Evolutionary conservation across 23 tunicate species (phyloP).

Genomic region (Trididemnum clinides): DNA sequence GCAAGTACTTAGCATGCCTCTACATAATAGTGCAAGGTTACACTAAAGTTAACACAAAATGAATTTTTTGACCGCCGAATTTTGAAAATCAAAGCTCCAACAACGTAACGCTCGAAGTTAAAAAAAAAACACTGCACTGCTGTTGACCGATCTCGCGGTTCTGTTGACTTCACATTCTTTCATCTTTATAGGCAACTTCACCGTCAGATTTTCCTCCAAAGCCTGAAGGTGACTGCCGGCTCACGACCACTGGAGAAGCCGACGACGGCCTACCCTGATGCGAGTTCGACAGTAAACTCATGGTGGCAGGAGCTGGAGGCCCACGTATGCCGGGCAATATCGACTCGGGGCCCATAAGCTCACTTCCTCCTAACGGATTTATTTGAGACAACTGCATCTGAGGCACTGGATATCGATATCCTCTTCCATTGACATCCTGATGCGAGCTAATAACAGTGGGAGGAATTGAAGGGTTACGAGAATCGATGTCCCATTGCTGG

Average conservation of each 20-base stretch:
- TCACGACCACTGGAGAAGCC: slow-evolving; percentile 41
- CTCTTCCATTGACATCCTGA: slow-evolving; percentile 76
- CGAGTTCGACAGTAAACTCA: background rate
- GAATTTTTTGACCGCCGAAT: no score
- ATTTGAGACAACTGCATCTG: background rate
- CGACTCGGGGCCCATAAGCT: background rate
- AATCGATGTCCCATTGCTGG: slow-evolving; percentile 67
- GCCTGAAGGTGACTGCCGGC: slow-evolving; percentile 54
- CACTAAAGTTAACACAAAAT: no score
- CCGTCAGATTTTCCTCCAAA: slow-evolving; percentile 50
- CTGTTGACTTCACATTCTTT: no score
- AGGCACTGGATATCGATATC: slow-evolving; percentile 41
- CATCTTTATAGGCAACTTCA: slow-evolving; percentile 56
- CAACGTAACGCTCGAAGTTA: no score
- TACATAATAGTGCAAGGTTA: no score
- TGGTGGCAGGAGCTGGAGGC: background rate
- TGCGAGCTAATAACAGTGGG: slow-evolving; percentile 39
- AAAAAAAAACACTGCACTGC: no score
- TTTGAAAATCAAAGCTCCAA: no score
- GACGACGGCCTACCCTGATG: slow-evolving; percentile 8
- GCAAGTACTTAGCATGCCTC: no score
- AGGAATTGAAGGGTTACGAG: slow-evolving; percentile 43
- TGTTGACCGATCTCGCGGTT: no score
- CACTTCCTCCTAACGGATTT: background rate
- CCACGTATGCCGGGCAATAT: background rate